Percentiles rank a stretch among this genome's conserved stretches.
Conservation (phyloP, 2,888 invertebrate genomes). For the Lycocerus yunnanus region DNA sequence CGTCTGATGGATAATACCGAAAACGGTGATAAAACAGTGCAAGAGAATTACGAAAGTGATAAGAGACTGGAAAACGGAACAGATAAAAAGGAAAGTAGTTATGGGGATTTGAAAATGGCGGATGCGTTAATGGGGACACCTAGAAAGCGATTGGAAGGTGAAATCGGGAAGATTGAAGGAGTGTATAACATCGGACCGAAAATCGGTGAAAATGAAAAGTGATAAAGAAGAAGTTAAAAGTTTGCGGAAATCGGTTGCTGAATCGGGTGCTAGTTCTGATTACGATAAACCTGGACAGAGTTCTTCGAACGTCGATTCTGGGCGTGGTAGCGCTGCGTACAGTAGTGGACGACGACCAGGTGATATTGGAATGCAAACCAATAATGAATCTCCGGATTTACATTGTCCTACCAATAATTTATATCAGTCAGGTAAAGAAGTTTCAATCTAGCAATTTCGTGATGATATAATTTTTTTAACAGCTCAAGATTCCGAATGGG, state of each 20-base stretch:
- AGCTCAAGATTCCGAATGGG: slow-evolving; percentile 78
- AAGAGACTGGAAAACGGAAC: slow-evolving; percentile 6
- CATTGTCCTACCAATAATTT: slow-evolving; percentile 45
- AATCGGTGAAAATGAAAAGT: slow-evolving; percentile 45
- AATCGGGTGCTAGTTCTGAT: slow-evolving; percentile 71
- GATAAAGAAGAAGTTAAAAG: slow-evolving; percentile 57
- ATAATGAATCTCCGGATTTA: slow-evolving; percentile 63
- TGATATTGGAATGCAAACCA: slow-evolving; percentile 60
- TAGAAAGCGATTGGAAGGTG: slow-evolving; percentile 47
- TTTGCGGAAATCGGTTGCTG: slow-evolving; percentile 58
- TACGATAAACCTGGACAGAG: slow-evolving; percentile 78
- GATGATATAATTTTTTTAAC: not conserved
- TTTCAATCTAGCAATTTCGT: not conserved
- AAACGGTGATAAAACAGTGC: slow-evolving; percentile 30
- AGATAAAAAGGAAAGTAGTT: slow-evolving; percentile 22
- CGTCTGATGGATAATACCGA: slow-evolving; percentile 27
- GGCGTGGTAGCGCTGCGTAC: slow-evolving; percentile 79
- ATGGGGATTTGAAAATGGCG: slow-evolving; percentile 40
- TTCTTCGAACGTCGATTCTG: slow-evolving; percentile 76
- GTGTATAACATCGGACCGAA: slow-evolving; percentile 63
- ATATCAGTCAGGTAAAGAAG: slow-evolving; percentile 31
- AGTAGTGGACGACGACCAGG: slow-evolving; percentile 71
- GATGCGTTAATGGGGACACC: slow-evolving; percentile 51
- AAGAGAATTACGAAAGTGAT: not conserved
- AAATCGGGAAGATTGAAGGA: slow-evolving; percentile 58